A percentile compares a stretch with the other conserved stretches of the same genome.
These are phyloP conservation scores for Xestia rhomboidea DNA, from an alignment of 2,888 invertebrate genomes.

Conservation along the genomic window DNA sequence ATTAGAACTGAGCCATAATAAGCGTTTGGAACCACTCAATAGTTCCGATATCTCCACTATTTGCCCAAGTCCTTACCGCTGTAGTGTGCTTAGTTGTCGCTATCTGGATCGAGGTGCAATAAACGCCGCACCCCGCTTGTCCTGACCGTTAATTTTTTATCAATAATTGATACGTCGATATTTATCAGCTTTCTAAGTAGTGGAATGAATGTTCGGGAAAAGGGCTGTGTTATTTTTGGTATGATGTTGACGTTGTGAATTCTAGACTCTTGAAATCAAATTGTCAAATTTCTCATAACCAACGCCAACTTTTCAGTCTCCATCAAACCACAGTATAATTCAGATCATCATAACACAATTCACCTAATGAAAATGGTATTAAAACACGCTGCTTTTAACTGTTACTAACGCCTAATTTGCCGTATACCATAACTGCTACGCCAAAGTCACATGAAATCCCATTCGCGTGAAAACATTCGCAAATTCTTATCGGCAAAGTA, in stretches of 20 bases:
- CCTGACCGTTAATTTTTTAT: conserved; percentile 75
- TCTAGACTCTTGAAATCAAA: no score
- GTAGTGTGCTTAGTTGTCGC: conserved; percentile 36
- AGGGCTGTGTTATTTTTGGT: conserved; percentile 18
- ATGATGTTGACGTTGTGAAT: neutral
- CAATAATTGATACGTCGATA: conserved; percentile 74
- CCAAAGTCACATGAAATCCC: conserved; percentile 25
- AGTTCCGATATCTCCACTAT: conserved; percentile 45
- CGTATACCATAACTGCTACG: conserved; percentile 9
- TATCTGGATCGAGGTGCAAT: conserved; percentile 70
- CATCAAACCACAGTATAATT: neutral
- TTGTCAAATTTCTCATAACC: no score
- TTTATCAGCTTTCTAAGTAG: conserved; percentile 57
- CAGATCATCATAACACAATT: neutral
- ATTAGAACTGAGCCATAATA: conserved; percentile 20
- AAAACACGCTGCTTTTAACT: neutral
- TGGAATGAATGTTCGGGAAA: conserved; percentile 48
- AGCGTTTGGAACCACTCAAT: conserved; percentile 34
- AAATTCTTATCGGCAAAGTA: conserved; percentile 51
- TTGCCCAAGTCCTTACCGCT: conserved; percentile 47
- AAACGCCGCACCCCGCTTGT: conserved; percentile 81
- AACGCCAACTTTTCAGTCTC: neutral
- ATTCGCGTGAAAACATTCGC: conserved; percentile 48
- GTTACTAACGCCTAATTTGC: neutral
- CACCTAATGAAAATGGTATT: neutral